Conservation (phyloP, 2,113 vertebrate species). For the Elgaria multicarinata region DNA sequence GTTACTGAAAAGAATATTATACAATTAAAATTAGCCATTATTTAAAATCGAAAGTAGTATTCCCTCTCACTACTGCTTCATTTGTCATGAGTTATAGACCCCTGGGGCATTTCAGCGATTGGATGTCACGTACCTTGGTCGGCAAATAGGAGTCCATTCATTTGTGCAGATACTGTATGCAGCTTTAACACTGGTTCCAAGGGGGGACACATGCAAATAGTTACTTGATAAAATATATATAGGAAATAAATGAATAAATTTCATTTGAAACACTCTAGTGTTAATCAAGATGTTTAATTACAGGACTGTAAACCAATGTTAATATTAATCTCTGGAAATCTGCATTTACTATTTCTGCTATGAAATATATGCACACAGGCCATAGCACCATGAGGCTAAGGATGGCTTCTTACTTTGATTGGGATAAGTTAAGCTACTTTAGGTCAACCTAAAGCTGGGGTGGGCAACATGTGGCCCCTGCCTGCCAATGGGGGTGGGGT, state of each 20-base stretch:
- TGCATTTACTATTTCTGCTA: background rate
- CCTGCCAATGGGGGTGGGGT: no score
- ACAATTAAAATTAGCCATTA: slow-evolving; percentile 55
- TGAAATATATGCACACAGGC: background rate
- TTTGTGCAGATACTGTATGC: background rate
- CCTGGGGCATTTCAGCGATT: slow-evolving; percentile 10
- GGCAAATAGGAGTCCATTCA: slow-evolving; percentile 12
- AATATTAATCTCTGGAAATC: background rate
- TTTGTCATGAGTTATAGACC: slow-evolving; percentile 38
- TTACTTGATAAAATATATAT: background rate
- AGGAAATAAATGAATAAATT: background rate
- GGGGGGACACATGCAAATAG: background rate
- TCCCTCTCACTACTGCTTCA: slow-evolving; percentile 37
- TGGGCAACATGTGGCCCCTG: no score
- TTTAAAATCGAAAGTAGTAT: slow-evolving; percentile 48
- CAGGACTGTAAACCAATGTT: background rate
- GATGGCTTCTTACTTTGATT: background rate
- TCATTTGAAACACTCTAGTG: background rate
- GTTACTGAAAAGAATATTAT: slow-evolving; percentile 52
- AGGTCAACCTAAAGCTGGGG: background rate
- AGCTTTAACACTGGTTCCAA: background rate
- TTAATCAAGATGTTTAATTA: background rate
- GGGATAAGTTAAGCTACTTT: background rate
- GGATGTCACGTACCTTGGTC: background rate
- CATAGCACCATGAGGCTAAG: background rate